Evolutionary conservation across 1,140 invertebrate genomes (phyloP).

Genomic region (Diorhabda sublineata): DNA sequence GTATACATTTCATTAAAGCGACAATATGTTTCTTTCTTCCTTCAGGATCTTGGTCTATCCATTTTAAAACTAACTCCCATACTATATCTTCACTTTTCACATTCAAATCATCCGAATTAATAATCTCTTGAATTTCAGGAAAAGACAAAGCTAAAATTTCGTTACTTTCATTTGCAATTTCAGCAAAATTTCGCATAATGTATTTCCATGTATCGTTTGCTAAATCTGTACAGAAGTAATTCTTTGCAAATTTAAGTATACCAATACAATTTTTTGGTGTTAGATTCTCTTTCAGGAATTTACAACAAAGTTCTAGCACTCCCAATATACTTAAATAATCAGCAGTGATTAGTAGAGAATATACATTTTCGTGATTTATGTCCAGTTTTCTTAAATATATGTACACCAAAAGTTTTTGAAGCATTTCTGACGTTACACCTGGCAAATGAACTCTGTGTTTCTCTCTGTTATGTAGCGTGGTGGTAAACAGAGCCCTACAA

Average conservation of each 20-base stretch:
- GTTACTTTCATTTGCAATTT: constrained; percentile 62
- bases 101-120: constrained; percentile 73
- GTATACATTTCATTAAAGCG: constrained; percentile 69
- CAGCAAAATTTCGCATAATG: constrained; percentile 69
- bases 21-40: constrained; percentile 43
- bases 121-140: constrained; percentile 64
- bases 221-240: constrained; percentile 68
- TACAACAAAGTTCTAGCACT: constrained; percentile 70
- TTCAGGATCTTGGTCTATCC: constrained; percentile 54
- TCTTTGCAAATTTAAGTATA: constrained; percentile 72
- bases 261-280: constrained; percentile 75
- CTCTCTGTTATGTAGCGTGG: constrained; percentile 62
- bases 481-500: constrained; percentile 79
- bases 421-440: constrained; percentile 68
- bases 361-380: constrained; percentile 71
- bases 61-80: constrained; percentile 61
- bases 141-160: constrained; percentile 68
- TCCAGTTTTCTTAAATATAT: constrained; percentile 71
- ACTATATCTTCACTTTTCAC: constrained; percentile 62
- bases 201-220: constrained; percentile 64
- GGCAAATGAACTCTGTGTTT: constrained; percentile 68
- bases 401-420: constrained; percentile 74
- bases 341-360: constrained; percentile 66
- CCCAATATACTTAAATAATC: constrained; percentile 78
- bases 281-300: constrained; percentile 64